A percentile compares a stretch with the other conserved stretches of the same genome.
These are phyloP conservation scores for Columba guinea DNA, from an alignment of 2,797 vertebrate species.

Conservation along the genomic window DNA sequence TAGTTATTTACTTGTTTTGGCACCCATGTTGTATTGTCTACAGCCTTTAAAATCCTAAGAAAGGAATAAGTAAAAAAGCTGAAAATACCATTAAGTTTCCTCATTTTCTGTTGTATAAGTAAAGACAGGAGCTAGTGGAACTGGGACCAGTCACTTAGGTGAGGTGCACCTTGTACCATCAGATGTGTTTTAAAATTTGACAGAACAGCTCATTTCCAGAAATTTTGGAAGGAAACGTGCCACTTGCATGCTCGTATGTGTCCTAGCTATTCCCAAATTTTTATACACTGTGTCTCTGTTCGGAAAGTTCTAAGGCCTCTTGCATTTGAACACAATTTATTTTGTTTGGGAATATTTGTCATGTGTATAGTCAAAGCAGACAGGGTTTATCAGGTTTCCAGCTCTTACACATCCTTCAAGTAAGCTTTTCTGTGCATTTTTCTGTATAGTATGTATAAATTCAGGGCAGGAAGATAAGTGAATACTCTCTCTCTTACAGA, in stretches of 20 bases:
- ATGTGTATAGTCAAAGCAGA: not conserved
- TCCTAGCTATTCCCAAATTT: not conserved
- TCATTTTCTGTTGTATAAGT: not conserved
- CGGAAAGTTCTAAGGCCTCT: not conserved
- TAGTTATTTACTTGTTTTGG: not conserved
- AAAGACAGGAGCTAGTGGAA: not conserved
- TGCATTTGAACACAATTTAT: not conserved
- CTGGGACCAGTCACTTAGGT: not conserved
- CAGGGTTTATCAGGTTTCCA: not conserved
- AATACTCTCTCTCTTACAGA: not conserved
- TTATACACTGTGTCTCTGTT: not conserved
- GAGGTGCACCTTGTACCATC: not conserved
- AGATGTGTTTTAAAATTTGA: not conserved
- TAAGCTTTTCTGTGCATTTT: not conserved
- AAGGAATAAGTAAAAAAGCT: not conserved
- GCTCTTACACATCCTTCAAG: not conserved
- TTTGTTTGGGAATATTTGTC: not conserved
- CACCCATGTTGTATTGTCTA: not conserved
- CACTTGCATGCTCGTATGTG: not conserved
- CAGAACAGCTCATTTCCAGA: not conserved
- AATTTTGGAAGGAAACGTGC: not conserved
- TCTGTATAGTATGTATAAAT: not conserved
- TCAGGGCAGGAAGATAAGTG: not conserved
- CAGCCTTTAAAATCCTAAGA: not conserved
- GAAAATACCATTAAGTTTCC: not conserved